These are phyloP conservation scores for Ectemnius continuus DNA, from an alignment of 2,888 invertebrate genomes.

Conservation along the genomic window DNA sequence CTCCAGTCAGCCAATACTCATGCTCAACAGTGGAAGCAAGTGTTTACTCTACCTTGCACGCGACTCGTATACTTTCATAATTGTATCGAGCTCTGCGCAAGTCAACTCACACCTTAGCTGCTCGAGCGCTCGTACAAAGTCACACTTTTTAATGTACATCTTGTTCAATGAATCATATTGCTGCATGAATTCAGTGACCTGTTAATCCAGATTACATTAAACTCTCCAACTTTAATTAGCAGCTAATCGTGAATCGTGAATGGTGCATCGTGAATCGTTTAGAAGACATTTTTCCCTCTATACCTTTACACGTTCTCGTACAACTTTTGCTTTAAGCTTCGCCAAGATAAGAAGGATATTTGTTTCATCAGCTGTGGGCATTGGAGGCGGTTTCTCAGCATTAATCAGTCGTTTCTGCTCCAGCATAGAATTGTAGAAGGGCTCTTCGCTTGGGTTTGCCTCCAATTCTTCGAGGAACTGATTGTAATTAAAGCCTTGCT, in stretches of 20 bases:
- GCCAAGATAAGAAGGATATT: slow-evolving; percentile 86
- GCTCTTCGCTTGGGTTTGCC: slow-evolving; percentile 74
- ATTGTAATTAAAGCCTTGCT: slow-evolving; percentile 87
- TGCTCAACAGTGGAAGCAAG: too few relatives aligned
- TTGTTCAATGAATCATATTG: slow-evolving; percentile 84
- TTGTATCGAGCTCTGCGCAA: slow-evolving; percentile 84
- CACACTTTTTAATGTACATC: slow-evolving; percentile 82
- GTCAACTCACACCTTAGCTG: slow-evolving; percentile 84
- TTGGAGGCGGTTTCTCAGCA: slow-evolving; percentile 66
- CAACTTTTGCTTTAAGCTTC: slow-evolving; percentile 86
- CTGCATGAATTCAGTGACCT: slow-evolving; percentile 83
- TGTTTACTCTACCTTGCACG: slow-evolving; percentile 52
- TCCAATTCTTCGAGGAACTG: slow-evolving; percentile 85
- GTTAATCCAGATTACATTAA: slow-evolving; percentile 30
- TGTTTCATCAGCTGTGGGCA: slow-evolving; percentile 78
- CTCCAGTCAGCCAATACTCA: too few relatives aligned
- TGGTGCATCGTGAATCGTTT: too few relatives aligned
- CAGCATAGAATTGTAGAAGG: slow-evolving; percentile 75
- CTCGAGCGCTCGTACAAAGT: slow-evolving; percentile 86
- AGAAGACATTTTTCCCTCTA: too few relatives aligned
- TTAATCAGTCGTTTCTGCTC: slow-evolving; percentile 75
- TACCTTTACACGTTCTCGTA: slow-evolving; percentile 82
- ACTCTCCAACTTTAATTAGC: too few relatives aligned
- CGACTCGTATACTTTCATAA: slow-evolving; percentile 83
- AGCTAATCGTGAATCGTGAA: too few relatives aligned